Conservation (phyloP, 2,113 vertebrate species). For the Zosterops hypoxanthus region DNA sequence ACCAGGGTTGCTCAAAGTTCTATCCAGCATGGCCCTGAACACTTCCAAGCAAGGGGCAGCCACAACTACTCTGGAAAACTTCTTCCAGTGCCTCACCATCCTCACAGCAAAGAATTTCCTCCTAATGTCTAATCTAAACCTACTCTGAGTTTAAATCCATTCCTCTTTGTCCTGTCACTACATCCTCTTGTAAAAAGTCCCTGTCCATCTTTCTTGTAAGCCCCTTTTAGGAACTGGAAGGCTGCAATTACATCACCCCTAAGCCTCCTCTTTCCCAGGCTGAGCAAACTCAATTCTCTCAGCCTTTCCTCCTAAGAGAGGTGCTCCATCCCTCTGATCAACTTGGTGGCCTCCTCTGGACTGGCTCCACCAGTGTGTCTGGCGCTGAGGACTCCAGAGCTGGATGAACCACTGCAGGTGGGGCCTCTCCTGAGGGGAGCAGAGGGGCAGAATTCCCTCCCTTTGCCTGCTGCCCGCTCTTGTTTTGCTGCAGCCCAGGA, state of each 20-base stretch:
- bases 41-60: neutral
- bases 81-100: neutral
- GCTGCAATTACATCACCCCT: neutral
- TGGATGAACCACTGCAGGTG: neutral
- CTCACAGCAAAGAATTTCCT: neutral
- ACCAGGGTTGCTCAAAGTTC: neutral
- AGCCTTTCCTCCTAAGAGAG: neutral
- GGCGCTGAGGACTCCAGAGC: neutral
- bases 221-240: neutral
- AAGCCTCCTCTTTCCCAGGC: neutral
- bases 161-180: neutral
- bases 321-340: neutral
- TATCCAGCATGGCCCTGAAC: neutral
- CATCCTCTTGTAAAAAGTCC: neutral
- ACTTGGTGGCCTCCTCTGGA: neutral
- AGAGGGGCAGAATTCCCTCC: neutral
- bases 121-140: neutral
- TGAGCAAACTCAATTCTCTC: neutral
- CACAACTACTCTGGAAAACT: neutral
- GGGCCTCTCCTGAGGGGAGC: neutral
- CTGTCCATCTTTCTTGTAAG: neutral
- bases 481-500: neutral
- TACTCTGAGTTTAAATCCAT: neutral
- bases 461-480: neutral
- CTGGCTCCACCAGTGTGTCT: neutral